phyloP scores from a whole-genome alignment of 2,888 invertebrate species.

The Brenthis daphne region DNA sequence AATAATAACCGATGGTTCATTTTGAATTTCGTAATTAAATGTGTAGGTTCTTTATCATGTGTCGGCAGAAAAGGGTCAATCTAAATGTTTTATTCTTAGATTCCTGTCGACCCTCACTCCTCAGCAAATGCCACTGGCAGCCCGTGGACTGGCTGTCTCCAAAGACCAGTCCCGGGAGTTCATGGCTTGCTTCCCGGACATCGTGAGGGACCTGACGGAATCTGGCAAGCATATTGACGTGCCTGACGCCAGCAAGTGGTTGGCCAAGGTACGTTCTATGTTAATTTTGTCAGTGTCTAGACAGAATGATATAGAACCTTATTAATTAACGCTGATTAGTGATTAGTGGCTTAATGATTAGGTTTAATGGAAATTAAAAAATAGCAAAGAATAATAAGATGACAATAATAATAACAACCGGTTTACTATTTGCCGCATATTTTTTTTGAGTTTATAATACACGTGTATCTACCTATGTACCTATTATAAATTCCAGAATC shows the following conservation, averaged over 20 bases:
- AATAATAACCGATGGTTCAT: neutral
- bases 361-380: neutral
- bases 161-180: conserved; percentile 94
- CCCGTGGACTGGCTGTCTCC: conserved; percentile 84
- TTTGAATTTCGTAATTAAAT: neutral
- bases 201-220: conserved; percentile 91
- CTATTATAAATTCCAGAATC: too few species aligned
- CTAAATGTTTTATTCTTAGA: conserved; percentile 60
- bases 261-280: conserved; percentile 85
- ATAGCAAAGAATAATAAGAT: neutral
- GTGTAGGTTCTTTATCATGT: conserved; percentile 22
- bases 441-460: neutral
- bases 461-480: neutral
- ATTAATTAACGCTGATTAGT: neutral
- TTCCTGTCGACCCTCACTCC: conserved; percentile 84
- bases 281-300: conserved; percentile 53
- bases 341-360: neutral
- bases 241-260: conserved; percentile 90
- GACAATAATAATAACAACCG: conserved; percentile 16
- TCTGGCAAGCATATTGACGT: conserved; percentile 88
- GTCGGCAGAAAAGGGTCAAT: conserved; percentile 22
- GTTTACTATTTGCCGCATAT: conserved; percentile 13
- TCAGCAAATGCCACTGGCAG: conserved; percentile 82
- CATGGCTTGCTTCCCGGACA: conserved; percentile 93
- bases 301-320: conserved; percentile 48